Base-by-base conservation (phyloP, 2,113 vertebrate genomes). In the Blennius ocellaris region DNA sequence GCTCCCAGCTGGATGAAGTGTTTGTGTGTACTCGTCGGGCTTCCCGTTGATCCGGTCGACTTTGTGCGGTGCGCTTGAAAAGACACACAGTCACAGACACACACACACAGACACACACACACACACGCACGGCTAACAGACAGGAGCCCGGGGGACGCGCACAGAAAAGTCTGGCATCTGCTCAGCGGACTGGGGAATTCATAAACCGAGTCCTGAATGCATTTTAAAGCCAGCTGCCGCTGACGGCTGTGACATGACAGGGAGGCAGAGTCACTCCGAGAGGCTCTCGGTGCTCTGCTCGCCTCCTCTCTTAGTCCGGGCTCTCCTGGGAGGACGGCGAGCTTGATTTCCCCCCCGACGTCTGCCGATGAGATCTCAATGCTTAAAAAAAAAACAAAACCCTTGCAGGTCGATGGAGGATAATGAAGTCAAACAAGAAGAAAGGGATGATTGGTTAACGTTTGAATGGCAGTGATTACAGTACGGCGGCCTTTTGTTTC, bases 191-290 rank as follows among this genome's bases (percentile, higher is more conserved):
- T 82, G 78, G 80, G 21, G 74, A 80, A 87, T 87, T 85, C 72
- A 87, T 83, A 82, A 86, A 87, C 69, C 65, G 81, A 73, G 84
- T 76, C 81, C 75, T 76, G 69, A 78, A 69, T 56, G 77, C 83
- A 57, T 83, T 79, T 86, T 83, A 88, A 80, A 89, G 79, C 86
- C 90, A 87, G 86, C 84, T 87, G 90, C 73, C 7, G 1, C 68
- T 57, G 76, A 82, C 65, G 69, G 76, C 82, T 81, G 81, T 51
- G 8, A 52, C 73, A 49, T 78, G 73, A 73, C 84, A 80, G 74
- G 56, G 57, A 63, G 68, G 63, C 65, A 72, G 73, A 87, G 58
- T 30, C 79, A 62, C 76, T 76, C 76, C 21, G 58, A 30, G 4
- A 43, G 56, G 59, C 53, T 66, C 30, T 3, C 7, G 5, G 52